These are phyloP conservation scores for Nezara viridula DNA, from an alignment of 2,888 invertebrate genomes.

Conservation along the genomic window DNA sequence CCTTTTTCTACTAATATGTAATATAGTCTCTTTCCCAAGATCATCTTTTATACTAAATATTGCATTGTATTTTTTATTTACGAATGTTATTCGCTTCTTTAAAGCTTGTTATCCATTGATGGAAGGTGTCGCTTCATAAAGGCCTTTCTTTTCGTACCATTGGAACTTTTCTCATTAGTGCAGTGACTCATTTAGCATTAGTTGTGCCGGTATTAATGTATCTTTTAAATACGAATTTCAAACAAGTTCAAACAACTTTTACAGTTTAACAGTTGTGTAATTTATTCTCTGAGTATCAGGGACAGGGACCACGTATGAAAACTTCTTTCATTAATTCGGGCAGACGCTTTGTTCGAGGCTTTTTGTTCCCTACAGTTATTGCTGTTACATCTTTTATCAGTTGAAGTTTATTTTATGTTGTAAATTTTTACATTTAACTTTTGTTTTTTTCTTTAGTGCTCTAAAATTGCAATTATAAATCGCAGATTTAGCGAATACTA, in stretches of 20 bases:
- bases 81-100: not conserved
- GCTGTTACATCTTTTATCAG: slow-evolving; percentile 19
- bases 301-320: not conserved
- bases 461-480: not conserved
- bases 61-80: too few relatives aligned
- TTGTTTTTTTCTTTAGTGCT: not conserved
- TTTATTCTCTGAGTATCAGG: not conserved
- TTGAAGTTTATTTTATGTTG: not conserved
- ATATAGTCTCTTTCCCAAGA: too few relatives aligned
- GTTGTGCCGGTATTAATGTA: not conserved
- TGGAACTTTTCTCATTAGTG: slow-evolving; percentile 28
- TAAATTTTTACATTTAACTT: not conserved
- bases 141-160: not conserved
- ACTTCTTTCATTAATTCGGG: not conserved
- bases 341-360: not conserved
- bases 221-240: not conserved
- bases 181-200: not conserved
- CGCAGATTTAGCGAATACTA: not conserved
- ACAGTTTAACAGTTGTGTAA: not conserved
- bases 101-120: not conserved
- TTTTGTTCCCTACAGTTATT: not conserved
- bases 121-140: not conserved
- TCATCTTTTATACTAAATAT: too few relatives aligned
- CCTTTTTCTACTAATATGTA: too few relatives aligned
- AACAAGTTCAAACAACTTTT: not conserved